phyloP scores from a whole-genome alignment of 2,797 vertebrate genomes.

The Pachyuromys duprasi region DNA sequence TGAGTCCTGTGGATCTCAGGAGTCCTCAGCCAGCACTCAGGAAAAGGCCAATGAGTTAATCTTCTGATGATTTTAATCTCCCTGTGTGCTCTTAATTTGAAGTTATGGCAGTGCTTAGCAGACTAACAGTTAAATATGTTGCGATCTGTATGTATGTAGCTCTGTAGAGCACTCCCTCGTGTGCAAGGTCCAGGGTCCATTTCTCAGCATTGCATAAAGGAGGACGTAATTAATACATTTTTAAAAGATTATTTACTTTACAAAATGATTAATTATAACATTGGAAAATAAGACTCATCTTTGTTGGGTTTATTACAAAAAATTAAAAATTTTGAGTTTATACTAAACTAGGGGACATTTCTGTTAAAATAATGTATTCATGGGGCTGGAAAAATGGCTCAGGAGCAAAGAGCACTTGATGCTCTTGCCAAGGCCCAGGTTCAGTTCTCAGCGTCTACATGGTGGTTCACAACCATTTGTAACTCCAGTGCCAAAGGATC shows the following conservation, averaged over 20 bases:
- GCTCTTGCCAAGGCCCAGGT: not conserved
- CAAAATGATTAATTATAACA: not conserved
- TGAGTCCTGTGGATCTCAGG: constrained; percentile 1
- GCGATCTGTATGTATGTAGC: not conserved
- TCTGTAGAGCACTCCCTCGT: not conserved
- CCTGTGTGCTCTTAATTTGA: constrained; percentile 7
- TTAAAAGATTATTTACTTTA: constrained; percentile 64
- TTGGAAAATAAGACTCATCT: not conserved
- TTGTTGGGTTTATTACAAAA: constrained; percentile 52
- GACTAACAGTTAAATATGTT: constrained; percentile 28
- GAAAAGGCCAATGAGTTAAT: not conserved
- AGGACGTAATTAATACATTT: constrained; percentile 19
- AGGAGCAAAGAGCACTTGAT: not conserved
- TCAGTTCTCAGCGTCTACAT: not conserved
- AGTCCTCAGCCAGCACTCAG: not conserved
- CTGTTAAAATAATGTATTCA: constrained; percentile 18
- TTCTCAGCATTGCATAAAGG: not conserved
- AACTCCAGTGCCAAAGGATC: not conserved
- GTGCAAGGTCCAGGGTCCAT: not conserved
- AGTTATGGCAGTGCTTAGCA: not conserved
- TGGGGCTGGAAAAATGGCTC: not conserved
- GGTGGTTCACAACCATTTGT: not conserved
- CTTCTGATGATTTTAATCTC: constrained; percentile 27
- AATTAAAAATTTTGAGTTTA: constrained; percentile 59
- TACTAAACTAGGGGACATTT: constrained; percentile 25